These are phyloP conservation scores for Tachuris rubrigastra DNA, from an alignment of 2,113 vertebrate genomes.

Conservation along the genomic window DNA sequence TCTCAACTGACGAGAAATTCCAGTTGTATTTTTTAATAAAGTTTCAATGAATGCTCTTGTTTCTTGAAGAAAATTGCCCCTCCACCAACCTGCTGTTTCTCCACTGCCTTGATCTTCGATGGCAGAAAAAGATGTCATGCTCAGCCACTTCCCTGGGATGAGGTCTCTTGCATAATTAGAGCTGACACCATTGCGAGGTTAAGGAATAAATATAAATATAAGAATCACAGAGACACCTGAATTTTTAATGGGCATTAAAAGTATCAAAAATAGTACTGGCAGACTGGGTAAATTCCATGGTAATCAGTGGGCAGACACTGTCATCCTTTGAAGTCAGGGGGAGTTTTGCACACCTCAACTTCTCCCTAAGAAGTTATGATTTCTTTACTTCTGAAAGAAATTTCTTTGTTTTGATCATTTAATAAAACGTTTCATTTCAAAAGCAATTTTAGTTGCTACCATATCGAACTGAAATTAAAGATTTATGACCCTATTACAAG, in stretches of 20 bases:
- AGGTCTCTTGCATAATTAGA: not conserved
- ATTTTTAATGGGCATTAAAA: not conserved
- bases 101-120: not conserved
- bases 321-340: not conserved
- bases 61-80: not conserved
- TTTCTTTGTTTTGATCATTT: constrained; percentile 13
- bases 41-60: not conserved
- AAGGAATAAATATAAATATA: not conserved
- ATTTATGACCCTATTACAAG: constrained; percentile 70
- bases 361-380: not conserved
- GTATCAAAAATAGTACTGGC: not conserved
- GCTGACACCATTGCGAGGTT: not conserved
- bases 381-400: constrained; percentile 51
- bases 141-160: not conserved
- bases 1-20: not conserved
- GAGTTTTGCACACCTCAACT: not conserved
- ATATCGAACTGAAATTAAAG: constrained; percentile 67
- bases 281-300: not conserved
- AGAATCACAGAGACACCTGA: not conserved
- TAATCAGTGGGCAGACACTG: not conserved
- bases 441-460: constrained; percentile 54
- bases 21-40: not conserved
- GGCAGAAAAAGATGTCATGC: not conserved
- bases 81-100: not conserved
- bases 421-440: constrained; percentile 51